Percentiles rank a stretch among this genome's conserved stretches.
These are phyloP conservation scores for Bambusicola thoracicus DNA, from an alignment of 2,113 vertebrate genomes.

Conservation along the genomic window DNA sequence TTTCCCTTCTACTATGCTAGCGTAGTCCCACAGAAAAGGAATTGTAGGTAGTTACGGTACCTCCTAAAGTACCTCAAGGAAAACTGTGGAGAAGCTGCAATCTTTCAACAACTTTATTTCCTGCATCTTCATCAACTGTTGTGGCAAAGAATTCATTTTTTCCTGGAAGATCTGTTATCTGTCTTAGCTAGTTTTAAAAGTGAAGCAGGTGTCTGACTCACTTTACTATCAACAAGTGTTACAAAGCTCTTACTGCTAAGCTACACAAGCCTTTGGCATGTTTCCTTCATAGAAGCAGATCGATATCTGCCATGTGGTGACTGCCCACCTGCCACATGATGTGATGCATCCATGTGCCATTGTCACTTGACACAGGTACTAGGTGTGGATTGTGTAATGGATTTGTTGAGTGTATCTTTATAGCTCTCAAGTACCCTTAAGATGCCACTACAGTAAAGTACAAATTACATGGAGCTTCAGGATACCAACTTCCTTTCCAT, in stretches of 20 bases:
- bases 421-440: neutral
- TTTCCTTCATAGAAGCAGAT: neutral
- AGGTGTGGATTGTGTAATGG: no score
- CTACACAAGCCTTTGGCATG: neutral
- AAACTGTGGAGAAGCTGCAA: neutral
- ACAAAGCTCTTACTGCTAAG: neutral
- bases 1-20: neutral
- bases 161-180: neutral
- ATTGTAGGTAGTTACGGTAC: neutral
- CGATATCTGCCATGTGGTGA: fast-evolving
- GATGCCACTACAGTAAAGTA: neutral
- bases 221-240: neutral
- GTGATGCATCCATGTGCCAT: fast-evolving
- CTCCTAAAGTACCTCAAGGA: neutral
- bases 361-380: neutral
- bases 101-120: neutral
- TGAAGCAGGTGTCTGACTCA: neutral
- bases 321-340: fast-evolving
- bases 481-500: neutral
- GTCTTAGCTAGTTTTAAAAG: neutral
- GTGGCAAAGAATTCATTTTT: neutral
- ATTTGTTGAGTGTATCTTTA: no score
- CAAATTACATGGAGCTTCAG: neutral
- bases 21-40: neutral
- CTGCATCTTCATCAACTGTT: neutral